Percentiles rank a stretch among this genome's conserved stretches.
Evolutionary conservation across 2,797 vertebrate genomes (phyloP).

Genomic region (Gymnocypris eckloni): DNA sequence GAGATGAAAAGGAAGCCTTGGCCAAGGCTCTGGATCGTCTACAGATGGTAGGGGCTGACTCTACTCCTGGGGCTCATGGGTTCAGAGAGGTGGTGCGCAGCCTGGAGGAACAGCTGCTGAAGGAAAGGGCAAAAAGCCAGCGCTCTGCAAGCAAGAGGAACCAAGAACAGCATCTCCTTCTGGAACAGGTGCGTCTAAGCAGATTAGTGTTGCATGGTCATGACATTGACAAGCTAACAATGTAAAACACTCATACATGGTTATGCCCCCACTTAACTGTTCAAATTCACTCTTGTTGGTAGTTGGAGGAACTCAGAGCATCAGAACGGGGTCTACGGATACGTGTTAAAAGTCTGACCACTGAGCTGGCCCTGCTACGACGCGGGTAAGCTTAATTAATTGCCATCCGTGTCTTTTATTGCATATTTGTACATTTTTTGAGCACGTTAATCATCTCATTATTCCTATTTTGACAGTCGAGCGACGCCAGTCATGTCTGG

Average conservation of each 20-base stretch:
- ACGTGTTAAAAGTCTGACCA: slow-evolving; percentile 85
- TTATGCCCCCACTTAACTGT: slow-evolving; percentile 1
- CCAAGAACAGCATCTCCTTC: slow-evolving; percentile 84
- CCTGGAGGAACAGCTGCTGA: slow-evolving; percentile 86
- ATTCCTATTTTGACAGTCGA: slow-evolving; percentile 67
- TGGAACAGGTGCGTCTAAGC: slow-evolving; percentile 77
- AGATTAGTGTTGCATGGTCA: neutral
- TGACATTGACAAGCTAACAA: neutral
- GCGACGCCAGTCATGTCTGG: slow-evolving; percentile 68
- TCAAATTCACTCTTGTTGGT: slow-evolving; percentile 3
- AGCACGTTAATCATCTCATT: neutral
- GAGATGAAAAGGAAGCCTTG: slow-evolving; percentile 84
- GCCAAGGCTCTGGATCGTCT: slow-evolving; percentile 78
- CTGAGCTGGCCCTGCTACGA: slow-evolving; percentile 82
- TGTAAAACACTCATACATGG: neutral
- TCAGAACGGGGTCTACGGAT: slow-evolving; percentile 84
- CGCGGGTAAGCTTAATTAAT: slow-evolving; percentile 82
- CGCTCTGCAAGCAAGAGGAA: slow-evolving; percentile 77
- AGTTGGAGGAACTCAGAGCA: slow-evolving; percentile 86
- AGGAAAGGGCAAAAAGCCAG: slow-evolving; percentile 83
- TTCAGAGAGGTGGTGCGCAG: slow-evolving; percentile 78
- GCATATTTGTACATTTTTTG: slow-evolving; percentile 36
- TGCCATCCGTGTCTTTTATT: slow-evolving; percentile 50
- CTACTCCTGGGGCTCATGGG: slow-evolving; percentile 74
- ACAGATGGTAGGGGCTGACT: slow-evolving; percentile 70